phyloP scores from a whole-genome alignment of 1,140 invertebrate genomes.

The Sitophilus oryzae region DNA sequence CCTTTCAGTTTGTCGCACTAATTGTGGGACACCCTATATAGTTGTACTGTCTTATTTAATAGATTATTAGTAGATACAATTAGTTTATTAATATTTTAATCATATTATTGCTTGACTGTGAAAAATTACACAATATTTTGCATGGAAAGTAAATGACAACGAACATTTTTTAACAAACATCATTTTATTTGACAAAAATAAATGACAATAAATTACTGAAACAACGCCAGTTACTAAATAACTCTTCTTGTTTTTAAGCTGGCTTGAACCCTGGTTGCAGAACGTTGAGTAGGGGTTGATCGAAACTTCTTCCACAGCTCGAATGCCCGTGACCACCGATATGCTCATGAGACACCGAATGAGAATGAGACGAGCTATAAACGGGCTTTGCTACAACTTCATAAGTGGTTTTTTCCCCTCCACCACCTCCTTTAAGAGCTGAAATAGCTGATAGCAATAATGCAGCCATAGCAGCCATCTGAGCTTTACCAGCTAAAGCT shows the following conservation, averaged over 20 bases:
- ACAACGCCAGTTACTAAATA: no score
- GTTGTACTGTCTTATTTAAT: no score
- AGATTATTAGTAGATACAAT: no score
- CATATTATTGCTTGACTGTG: no score
- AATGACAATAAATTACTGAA: neutral
- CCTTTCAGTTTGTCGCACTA: no score
- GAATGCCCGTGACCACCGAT: constrained; percentile 54
- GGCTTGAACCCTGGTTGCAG: constrained; percentile 39
- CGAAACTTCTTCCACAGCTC: constrained; percentile 48
- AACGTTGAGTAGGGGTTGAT: constrained; percentile 42
- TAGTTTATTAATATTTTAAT: no score
- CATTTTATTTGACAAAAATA: no score
- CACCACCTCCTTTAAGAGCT: constrained; percentile 63
- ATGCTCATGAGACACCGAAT: constrained; percentile 59
- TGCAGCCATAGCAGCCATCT: constrained; percentile 67
- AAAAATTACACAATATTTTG: no score
- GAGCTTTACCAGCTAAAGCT: constrained; percentile 67
- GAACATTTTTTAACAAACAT: no score
- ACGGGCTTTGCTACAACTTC: constrained; percentile 77
- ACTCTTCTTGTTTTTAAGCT: constrained; percentile 1
- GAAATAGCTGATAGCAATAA: constrained; percentile 65
- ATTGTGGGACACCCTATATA: no score
- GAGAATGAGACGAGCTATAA: constrained; percentile 63
- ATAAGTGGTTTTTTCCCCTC: constrained; percentile 69
- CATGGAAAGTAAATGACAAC: no score